Conservation (phyloP, 1,140 invertebrate genomes). For the Cepaea nemoralis region DNA sequence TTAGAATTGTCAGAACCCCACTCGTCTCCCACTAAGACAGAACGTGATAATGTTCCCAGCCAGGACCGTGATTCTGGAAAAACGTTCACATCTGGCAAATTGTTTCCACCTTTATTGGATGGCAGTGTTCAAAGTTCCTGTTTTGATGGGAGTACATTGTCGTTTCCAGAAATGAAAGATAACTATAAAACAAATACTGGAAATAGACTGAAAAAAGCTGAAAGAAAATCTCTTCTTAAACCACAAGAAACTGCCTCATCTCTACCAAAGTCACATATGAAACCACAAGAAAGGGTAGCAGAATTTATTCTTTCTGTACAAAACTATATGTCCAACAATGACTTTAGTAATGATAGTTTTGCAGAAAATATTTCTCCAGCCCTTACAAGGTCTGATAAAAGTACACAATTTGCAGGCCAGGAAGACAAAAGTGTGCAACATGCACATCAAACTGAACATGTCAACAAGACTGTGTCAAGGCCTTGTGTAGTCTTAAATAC, state of each 20-base stretch:
- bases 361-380: background rate
- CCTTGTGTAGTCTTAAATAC: background rate
- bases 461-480: background rate
- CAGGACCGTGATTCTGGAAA: background rate
- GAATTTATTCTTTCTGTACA: conserved; percentile 16
- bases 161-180: background rate
- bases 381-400: background rate
- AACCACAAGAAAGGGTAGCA: conserved; percentile 8
- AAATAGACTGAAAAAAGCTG: background rate
- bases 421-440: background rate
- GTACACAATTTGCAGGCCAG: background rate
- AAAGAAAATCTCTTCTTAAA: background rate
- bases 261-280: background rate
- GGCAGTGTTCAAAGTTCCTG: background rate
- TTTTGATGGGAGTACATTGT: background rate
- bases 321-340: background rate
- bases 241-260: background rate
- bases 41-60: background rate
- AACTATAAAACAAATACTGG: background rate
- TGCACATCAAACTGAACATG: background rate
- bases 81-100: background rate
- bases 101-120: background rate
- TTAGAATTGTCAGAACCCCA: background rate
- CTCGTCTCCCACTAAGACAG: background rate
- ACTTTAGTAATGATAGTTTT: background rate